phyloP scores from a whole-genome alignment of 2,113 vertebrate genomes.

The Dromas ardeola region DNA sequence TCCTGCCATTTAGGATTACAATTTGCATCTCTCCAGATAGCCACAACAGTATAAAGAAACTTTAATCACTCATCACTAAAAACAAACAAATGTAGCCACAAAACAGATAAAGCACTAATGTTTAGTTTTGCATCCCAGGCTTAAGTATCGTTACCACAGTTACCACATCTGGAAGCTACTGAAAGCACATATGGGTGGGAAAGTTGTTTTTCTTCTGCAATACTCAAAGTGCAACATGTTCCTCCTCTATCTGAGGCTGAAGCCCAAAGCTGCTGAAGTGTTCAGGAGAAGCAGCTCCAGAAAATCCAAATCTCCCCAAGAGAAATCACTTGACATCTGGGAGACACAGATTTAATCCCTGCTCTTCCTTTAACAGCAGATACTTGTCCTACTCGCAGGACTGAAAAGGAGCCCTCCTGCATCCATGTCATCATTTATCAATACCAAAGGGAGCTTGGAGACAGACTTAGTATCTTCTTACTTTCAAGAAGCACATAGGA shows the following conservation, averaged over 20 bases:
- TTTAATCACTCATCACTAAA: background rate
- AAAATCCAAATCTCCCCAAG: background rate
- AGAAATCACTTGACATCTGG: background rate
- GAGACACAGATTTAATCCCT: background rate
- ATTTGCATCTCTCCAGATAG: background rate
- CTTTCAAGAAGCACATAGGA: background rate
- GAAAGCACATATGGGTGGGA: background rate
- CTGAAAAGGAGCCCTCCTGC: background rate
- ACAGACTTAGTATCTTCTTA: background rate
- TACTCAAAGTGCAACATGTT: background rate
- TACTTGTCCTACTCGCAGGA: background rate
- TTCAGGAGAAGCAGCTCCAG: background rate
- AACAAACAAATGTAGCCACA: background rate
- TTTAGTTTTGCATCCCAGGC: background rate
- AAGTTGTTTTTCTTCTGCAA: background rate
- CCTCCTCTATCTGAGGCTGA: background rate
- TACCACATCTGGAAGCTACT: background rate
- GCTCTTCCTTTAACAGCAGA: background rate
- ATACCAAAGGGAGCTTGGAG: background rate
- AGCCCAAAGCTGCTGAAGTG: background rate
- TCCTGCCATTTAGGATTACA: background rate
- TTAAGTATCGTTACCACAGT: background rate
- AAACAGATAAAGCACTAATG: background rate
- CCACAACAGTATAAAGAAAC: background rate
- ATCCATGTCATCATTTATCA: background rate